Evolutionary conservation across 2,113 vertebrate genomes (phyloP).

Genomic region (Vombatus ursinus): DNA sequence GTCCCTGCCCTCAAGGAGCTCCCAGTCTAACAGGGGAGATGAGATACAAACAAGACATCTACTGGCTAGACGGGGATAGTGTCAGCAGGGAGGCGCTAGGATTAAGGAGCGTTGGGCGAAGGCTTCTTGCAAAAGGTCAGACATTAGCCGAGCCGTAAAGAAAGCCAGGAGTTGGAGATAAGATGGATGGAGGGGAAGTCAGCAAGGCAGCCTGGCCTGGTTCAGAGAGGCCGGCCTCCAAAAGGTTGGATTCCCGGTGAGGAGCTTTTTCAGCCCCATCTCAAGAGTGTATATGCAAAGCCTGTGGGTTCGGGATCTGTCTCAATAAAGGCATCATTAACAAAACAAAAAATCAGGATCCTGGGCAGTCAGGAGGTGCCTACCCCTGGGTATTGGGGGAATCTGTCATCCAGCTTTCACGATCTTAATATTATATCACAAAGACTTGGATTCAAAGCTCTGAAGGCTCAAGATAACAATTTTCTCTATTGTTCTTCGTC

Average conservation of each 20-base stretch:
- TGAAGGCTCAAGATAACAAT: background rate
- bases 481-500: background rate
- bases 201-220: background rate
- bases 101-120: background rate
- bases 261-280: background rate
- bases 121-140: background rate
- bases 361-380: background rate
- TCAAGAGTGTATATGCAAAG: background rate
- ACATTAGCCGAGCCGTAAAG: background rate
- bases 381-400: background rate
- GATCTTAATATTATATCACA: background rate
- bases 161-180: background rate
- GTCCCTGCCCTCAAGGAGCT: background rate
- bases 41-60: background rate
- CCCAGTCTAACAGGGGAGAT: background rate
- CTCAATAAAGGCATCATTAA: background rate
- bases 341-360: background rate
- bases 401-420: background rate
- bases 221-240: background rate
- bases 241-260: background rate
- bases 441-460: background rate
- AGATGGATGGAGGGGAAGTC: too few relatives aligned
- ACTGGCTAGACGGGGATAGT: background rate
- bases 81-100: background rate
- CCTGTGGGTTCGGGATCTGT: background rate